These are phyloP conservation scores for Morpho achilles DNA, from an alignment of 2,888 invertebrate genomes.

Conservation along the genomic window DNA sequence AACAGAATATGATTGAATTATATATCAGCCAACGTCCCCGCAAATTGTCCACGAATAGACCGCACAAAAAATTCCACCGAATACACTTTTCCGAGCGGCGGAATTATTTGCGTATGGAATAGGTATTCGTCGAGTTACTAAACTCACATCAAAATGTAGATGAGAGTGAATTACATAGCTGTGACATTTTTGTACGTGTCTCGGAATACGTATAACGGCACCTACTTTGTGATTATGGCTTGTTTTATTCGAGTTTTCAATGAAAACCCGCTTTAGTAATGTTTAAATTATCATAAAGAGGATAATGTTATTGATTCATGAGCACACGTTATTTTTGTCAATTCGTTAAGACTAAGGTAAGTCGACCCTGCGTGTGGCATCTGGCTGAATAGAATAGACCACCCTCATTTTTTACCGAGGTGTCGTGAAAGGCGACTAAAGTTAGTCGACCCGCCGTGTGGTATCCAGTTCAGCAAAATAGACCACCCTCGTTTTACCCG, in stretches of 20 bases:
- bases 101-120: constrained; percentile 37
- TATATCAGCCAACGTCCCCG: constrained; percentile 12
- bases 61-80: constrained; percentile 9
- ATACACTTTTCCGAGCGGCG: constrained; percentile 15
- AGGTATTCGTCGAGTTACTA: constrained; percentile 38
- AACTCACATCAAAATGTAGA: constrained; percentile 41
- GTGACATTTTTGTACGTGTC: constrained; percentile 35
- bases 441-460: too few species aligned
- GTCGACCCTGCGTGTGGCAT: too few species aligned
- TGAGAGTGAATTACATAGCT: constrained; percentile 37
- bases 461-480: too few species aligned
- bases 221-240: constrained; percentile 25
- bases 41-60: constrained; percentile 22
- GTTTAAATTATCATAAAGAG: constrained; percentile 7
- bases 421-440: too few species aligned
- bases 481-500: too few species aligned
- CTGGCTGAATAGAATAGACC: too few species aligned
- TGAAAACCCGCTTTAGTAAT: constrained; percentile 8
- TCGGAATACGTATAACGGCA: constrained; percentile 22
- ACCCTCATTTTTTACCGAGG: too few species aligned
- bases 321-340: too few species aligned
- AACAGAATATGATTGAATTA: constrained; percentile 9
- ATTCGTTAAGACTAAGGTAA: too few species aligned
- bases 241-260: constrained; percentile 23
- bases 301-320: too few species aligned